Evolutionary conservation across 2,113 vertebrate genomes (phyloP).

Genomic region (Gorilla gorilla): DNA sequence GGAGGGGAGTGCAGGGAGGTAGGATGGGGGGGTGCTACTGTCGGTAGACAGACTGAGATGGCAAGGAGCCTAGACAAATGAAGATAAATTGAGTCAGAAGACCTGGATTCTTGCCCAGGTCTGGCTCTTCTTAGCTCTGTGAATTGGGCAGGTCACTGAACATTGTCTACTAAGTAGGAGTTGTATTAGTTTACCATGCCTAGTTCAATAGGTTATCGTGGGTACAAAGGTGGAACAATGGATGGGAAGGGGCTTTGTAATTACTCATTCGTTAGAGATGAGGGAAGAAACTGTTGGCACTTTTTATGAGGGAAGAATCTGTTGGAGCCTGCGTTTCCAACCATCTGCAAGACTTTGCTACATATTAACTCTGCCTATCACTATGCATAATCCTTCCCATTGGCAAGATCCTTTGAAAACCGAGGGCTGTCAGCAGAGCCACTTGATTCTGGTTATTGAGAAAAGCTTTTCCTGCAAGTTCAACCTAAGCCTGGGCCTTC

Average conservation of each 20-base stretch:
- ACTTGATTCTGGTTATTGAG: background rate
- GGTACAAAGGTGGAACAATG: background rate
- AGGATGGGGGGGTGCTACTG: background rate
- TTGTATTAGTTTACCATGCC: background rate
- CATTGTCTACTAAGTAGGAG: background rate
- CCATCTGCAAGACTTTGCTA: background rate
- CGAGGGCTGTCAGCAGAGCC: background rate
- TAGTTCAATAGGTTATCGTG: background rate
- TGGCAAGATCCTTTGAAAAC: background rate
- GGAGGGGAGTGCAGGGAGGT: background rate
- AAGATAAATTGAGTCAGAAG: background rate
- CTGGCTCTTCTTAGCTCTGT: background rate
- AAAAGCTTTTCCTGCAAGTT: background rate
- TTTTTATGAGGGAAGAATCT: too few species aligned
- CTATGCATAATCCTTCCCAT: background rate
- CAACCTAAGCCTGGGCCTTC: background rate
- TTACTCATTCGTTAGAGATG: background rate
- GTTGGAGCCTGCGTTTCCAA: background rate
- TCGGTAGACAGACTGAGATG: rapidly evolving
- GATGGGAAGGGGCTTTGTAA: background rate
- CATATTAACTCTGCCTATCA: background rate
- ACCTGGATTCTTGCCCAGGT: background rate
- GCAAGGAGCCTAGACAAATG: background rate
- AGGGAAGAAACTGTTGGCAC: background rate
- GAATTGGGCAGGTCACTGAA: background rate